A percentile compares a stretch with the other conserved stretches of the same genome.
These are phyloP conservation scores for Tetramorium simillimum DNA, from an alignment of 1,140 invertebrate genomes.

Conservation along the genomic window DNA sequence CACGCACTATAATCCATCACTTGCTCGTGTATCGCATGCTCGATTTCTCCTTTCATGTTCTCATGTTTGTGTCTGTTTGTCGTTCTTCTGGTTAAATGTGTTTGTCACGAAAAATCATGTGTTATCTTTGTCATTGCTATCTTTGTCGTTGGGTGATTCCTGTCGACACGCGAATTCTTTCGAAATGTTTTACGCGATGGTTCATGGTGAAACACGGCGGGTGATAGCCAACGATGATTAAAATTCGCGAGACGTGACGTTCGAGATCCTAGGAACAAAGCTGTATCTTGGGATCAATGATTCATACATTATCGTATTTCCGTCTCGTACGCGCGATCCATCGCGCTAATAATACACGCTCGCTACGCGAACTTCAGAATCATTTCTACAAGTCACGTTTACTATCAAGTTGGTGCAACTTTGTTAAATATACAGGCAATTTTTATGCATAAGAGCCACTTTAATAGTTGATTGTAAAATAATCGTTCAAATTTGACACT, in stretches of 20 bases:
- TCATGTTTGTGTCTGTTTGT: neutral
- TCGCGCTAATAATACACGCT: neutral
- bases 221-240: neutral
- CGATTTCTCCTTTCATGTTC: slow-evolving; percentile 20
- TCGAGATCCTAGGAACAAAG: neutral
- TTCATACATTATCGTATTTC: neutral
- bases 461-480: neutral
- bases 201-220: no score
- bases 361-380: neutral
- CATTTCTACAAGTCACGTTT: neutral
- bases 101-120: slow-evolving; percentile 28
- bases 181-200: neutral
- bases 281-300: slow-evolving; percentile 18
- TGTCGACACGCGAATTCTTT: neutral
- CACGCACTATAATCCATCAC: neutral
- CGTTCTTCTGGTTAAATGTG: neutral
- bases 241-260: neutral
- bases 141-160: neutral
- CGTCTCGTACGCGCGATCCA: neutral
- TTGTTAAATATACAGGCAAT: neutral
- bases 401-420: neutral
- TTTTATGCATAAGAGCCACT: neutral
- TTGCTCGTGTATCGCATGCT: slow-evolving; percentile 26
- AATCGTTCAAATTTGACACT: neutral
- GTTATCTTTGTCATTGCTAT: neutral